phyloP scores from a whole-genome alignment of 2,113 vertebrate genomes.

The Chascanopsetta lugubris region DNA sequence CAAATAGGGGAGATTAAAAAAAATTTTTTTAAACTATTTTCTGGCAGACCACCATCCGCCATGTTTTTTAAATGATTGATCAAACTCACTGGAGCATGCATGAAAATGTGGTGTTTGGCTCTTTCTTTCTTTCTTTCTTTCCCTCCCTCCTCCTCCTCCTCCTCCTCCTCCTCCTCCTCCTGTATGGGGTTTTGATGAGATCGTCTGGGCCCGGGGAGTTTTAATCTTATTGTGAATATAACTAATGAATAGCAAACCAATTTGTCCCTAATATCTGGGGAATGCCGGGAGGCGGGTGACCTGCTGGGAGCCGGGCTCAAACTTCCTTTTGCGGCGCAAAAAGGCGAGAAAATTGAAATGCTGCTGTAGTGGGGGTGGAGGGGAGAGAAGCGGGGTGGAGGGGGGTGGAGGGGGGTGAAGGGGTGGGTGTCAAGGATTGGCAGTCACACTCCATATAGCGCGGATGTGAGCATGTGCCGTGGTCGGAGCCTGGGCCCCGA shows the following conservation, averaged over 20 bases:
- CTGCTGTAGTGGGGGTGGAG: conserved; percentile 36
- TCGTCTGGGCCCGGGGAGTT: conserved; percentile 80
- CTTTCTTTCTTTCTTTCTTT: conserved; percentile 21
- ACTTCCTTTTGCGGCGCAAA: conserved; percentile 69
- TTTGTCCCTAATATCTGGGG: conserved; percentile 87
- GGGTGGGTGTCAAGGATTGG: conserved; percentile 40
- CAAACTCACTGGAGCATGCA: conserved; percentile 82
- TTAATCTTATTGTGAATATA: conserved; percentile 90
- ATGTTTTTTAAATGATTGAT: conserved; percentile 60
- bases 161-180: no score
- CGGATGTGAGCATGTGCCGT: conserved; percentile 52
- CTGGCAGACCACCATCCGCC: conserved; percentile 68
- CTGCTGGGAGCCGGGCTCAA: conserved; percentile 76
- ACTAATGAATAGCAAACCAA: conserved; percentile 90
- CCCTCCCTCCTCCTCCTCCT: no score
- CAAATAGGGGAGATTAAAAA: conserved; percentile 63
- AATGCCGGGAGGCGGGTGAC: conserved; percentile 79
- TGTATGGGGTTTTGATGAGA: conserved; percentile 82
- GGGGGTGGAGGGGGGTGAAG: conserved; percentile 6
- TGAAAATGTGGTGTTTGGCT: conserved; percentile 12
- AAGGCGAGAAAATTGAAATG: conserved; percentile 76
- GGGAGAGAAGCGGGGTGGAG: no score
- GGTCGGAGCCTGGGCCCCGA: conserved; percentile 27
- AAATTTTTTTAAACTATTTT: conserved; percentile 81
- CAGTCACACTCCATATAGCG: conserved; percentile 69